Conservation (phyloP, 30 jellyfish, hydroid and myxozoan genomes). For the Chrysaora quinquecirrha region DNA sequence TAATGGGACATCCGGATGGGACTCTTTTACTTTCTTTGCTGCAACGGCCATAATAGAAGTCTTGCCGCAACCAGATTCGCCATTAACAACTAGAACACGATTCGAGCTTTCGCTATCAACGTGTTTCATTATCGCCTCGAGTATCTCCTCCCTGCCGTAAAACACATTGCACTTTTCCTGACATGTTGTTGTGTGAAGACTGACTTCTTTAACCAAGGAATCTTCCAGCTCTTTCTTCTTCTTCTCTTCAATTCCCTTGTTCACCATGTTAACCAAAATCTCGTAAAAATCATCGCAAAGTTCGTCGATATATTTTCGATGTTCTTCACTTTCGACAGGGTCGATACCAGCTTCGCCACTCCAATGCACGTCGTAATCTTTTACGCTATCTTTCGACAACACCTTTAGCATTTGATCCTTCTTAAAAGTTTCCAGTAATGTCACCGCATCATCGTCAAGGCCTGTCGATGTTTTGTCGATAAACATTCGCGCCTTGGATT, state of each 20-base stretch:
- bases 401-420: slow-evolving; percentile 19
- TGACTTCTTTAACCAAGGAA: slow-evolving; percentile 71
- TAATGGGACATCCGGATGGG: slow-evolving; percentile 38
- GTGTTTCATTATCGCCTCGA: slow-evolving; percentile 53
- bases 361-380: slow-evolving; percentile 74
- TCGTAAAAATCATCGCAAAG: slow-evolving; percentile 77
- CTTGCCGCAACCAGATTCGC: slow-evolving; percentile 94
- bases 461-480: slow-evolving; percentile 66
- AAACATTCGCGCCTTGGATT: slow-evolving; percentile 65
- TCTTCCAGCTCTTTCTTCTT: slow-evolving; percentile 54
- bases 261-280: slow-evolving; percentile 63
- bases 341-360: slow-evolving; percentile 66
- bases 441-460: slow-evolving; percentile 75
- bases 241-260: slow-evolving; percentile 82
- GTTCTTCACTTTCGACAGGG: slow-evolving; percentile 54
- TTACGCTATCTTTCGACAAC: slow-evolving; percentile 47
- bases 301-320: slow-evolving; percentile 44
- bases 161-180: slow-evolving; percentile 75
- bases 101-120: slow-evolving; percentile 19
- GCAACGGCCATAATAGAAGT: slow-evolving; percentile 91
- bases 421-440: slow-evolving; percentile 47
- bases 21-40: slow-evolving; percentile 48
- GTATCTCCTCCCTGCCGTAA: slow-evolving; percentile 79
- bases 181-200: slow-evolving; percentile 82
- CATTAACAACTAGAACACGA: slow-evolving; percentile 68